phyloP scores from a whole-genome alignment of 2,797 vertebrate species.

The Crenuchus spilurus region DNA sequence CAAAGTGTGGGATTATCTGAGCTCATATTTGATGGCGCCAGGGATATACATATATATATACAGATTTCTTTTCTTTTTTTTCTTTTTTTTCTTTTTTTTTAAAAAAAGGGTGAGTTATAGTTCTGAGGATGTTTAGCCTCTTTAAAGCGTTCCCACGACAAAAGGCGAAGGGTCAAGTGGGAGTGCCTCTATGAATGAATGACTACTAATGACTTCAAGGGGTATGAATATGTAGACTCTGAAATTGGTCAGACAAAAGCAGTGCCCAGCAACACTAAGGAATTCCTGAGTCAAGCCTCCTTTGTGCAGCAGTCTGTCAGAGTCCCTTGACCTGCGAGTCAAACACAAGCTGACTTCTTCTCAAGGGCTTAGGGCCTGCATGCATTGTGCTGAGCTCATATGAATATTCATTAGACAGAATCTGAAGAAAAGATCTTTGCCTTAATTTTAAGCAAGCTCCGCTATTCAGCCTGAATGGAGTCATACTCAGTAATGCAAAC shows the following conservation, averaged over 20 bases:
- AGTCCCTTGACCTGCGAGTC: slow-evolving; percentile 71
- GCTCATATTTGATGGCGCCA: neutral
- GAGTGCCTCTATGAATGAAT: slow-evolving; percentile 81
- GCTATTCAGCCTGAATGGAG: slow-evolving; percentile 12
- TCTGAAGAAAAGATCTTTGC: slow-evolving; percentile 40
- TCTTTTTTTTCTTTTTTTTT: neutral
- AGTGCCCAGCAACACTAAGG: slow-evolving; percentile 80
- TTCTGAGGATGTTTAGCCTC: slow-evolving; percentile 58
- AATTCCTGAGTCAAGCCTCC: slow-evolving; percentile 82
- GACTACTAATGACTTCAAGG: slow-evolving; percentile 81
- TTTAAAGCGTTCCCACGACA: slow-evolving; percentile 80
- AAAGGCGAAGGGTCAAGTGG: slow-evolving; percentile 80
- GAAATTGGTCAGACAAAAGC: slow-evolving; percentile 72
- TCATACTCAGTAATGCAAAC: neutral
- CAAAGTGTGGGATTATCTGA: neutral
- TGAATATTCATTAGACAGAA: slow-evolving; percentile 59
- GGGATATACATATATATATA: no score
- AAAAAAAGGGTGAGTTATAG: neutral
- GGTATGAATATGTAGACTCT: slow-evolving; percentile 81
- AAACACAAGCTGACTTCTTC: slow-evolving; percentile 63
- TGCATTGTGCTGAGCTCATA: slow-evolving; percentile 40
- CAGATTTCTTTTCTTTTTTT: no score
- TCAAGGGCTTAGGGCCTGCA: slow-evolving; percentile 63
- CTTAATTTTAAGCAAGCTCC: slow-evolving; percentile 40
- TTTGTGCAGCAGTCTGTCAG: slow-evolving; percentile 72